These are phyloP conservation scores for Phyllotreta cruciferae DNA, from an alignment of 2,888 invertebrate species.

Conservation along the genomic window DNA sequence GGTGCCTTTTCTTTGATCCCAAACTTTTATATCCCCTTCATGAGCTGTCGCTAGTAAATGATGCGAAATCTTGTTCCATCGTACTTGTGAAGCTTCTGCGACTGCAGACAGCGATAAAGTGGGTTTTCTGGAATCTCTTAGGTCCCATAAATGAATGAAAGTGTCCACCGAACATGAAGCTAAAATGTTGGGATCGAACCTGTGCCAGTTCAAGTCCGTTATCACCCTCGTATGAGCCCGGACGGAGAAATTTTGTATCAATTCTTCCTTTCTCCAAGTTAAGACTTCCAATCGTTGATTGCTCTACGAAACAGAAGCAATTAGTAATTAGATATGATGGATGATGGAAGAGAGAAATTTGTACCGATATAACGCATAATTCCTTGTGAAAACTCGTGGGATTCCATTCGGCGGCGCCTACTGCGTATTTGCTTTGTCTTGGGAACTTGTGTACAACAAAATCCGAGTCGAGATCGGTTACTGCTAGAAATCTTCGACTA, in stretches of 20 bases:
- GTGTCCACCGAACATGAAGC: conserved; percentile 95
- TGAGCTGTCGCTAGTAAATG: conserved; percentile 92
- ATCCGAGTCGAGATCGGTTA: conserved; percentile 76
- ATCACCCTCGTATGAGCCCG: conserved; percentile 86
- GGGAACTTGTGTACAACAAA: conserved; percentile 79
- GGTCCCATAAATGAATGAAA: conserved; percentile 93
- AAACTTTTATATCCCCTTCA: conserved; percentile 93
- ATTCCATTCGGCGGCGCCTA: conserved; percentile 92
- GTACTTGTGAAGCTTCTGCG: conserved; percentile 90
- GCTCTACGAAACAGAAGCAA: conserved; percentile 66
- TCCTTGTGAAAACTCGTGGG: conserved; percentile 79
- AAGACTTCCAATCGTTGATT: conserved; percentile 88
- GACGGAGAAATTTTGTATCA: conserved; percentile 75
- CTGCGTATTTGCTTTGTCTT: conserved; percentile 91
- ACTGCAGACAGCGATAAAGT: conserved; percentile 86
- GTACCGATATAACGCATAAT: conserved; percentile 80
- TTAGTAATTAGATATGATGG: not conserved
- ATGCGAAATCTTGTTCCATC: conserved; percentile 88
- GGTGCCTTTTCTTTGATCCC: conserved; percentile 91
- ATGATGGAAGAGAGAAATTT: not conserved
- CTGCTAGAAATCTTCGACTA: conserved; percentile 78
- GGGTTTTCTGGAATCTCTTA: conserved; percentile 84
- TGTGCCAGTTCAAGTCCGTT: conserved; percentile 92
- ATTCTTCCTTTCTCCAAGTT: conserved; percentile 72
- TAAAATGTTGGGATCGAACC: conserved; percentile 74